Base-by-base conservation (phyloP, 2,888 invertebrate genomes). In the Cryptophagus acutangulus region DNA sequence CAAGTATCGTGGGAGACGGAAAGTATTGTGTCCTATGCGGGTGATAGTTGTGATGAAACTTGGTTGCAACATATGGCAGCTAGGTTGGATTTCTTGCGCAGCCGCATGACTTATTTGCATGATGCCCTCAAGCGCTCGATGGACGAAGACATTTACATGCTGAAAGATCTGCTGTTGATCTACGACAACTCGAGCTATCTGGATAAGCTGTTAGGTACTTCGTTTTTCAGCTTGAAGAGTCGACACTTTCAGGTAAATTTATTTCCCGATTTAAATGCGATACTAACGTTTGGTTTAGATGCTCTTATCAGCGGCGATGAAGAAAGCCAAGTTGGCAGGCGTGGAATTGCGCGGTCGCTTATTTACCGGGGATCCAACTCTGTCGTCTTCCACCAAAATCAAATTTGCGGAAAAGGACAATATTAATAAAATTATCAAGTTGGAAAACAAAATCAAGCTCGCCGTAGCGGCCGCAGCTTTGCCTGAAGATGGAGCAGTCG, bases 141-240 rank as follows among this genome's bases (percentile, higher is more conserved):
- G 12, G 26, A 26, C n/a, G 26, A n/a, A n/a, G n/a, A n/a, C n/a
- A n/a, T n/a, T n/a, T n/a, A n/a, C n/a, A n/a, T n/a, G n/a, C n/a
- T n/a, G 79, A 77, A 83, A 52, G 86, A 87, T 67, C 71, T 91
- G 30, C 70, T 91, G 43, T 80, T 81, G 58, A 79, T 90, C 29
- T 90, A 90, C 63, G 89, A 87, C 64, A 87, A 89, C 63, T 90
- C 88, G 60, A 81, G 89, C 53, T 87, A 84, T 61, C 74, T 92
- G 66, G 91, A 92, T 69, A 84, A 85, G 53, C 72, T 89, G 40
- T 82, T 92, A 76, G 86, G 84, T 34, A 90, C 91, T 0, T 79
- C 84, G 2, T 90, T 87, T 69, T 92, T 92, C 68, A 69, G 66
- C 46, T 51, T 66, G 31, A 66, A 66, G 45, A 70, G 69, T 51